Evolutionary conservation across 2,888 invertebrate genomes (phyloP).

Genomic region (Graphium colonna): DNA sequence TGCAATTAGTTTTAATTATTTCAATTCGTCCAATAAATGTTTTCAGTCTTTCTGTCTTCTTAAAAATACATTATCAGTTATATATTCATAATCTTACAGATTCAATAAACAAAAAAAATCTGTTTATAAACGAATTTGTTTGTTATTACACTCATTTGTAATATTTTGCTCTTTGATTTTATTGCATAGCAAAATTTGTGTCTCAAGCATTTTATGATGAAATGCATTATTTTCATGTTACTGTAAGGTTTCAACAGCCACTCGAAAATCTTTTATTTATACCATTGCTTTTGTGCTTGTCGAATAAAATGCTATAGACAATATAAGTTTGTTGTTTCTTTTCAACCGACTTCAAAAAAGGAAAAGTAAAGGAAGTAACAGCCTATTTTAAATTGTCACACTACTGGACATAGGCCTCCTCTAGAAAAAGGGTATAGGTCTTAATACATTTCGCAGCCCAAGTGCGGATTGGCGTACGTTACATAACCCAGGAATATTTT

Average conservation of each 20-base stretch:
- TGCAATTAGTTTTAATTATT: constrained; percentile 25
- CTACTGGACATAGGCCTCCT: no score
- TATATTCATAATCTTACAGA: constrained; percentile 5
- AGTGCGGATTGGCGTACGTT: no score
- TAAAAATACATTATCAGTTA: background rate
- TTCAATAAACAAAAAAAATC: background rate
- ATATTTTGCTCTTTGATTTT: no score
- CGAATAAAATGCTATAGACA: constrained; percentile 19
- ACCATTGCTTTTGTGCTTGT: constrained; percentile 21
- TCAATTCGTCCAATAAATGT: constrained; percentile 23
- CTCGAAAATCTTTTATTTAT: background rate
- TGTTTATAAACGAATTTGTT: no score
- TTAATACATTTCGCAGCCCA: no score
- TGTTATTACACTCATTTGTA: no score
- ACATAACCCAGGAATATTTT: no score
- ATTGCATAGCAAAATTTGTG: no score
- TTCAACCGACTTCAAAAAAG: no score
- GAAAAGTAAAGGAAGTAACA: no score
- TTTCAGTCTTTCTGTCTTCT: constrained; percentile 3
- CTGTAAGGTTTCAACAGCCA: constrained; percentile 1
- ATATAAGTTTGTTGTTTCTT: background rate
- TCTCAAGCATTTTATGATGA: background rate
- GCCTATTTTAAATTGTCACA: no score
- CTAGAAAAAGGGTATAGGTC: no score
- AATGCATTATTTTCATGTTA: background rate